phyloP scores from a whole-genome alignment of 2,797 vertebrate species.

The Enteromius viviparus region DNA sequence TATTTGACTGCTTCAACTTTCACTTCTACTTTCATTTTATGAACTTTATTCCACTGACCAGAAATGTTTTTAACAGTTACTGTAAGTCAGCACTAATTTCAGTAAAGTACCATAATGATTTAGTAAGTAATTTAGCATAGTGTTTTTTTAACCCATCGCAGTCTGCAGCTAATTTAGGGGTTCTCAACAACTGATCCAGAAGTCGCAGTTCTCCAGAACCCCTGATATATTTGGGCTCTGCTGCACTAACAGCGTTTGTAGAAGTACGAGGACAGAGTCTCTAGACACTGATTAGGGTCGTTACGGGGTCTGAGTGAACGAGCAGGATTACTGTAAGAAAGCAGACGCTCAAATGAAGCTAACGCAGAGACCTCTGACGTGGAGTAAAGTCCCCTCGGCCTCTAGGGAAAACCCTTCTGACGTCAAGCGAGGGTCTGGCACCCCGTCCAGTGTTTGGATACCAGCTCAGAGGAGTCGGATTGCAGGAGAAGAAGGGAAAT shows the following conservation, averaged over 20 bases:
- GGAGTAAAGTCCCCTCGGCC: slow-evolving; percentile 69
- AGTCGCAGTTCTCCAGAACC: not conserved
- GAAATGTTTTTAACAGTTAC: not conserved
- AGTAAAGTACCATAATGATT: not conserved
- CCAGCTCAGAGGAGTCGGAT: slow-evolving; percentile 66
- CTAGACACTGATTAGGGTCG: slow-evolving; percentile 46
- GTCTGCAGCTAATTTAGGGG: not conserved
- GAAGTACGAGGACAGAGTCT: slow-evolving; percentile 20
- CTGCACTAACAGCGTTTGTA: not conserved
- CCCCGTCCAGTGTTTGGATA: slow-evolving; percentile 71
- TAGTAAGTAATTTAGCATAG: not conserved
- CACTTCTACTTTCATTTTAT: not conserved
- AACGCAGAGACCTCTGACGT: slow-evolving; percentile 62
- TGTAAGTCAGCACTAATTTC: not conserved
- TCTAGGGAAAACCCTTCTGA: slow-evolving; percentile 73
- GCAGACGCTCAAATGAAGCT: not conserved
- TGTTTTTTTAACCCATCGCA: not conserved
- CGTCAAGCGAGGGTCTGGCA: slow-evolving; percentile 69
- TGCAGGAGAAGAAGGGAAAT: slow-evolving; percentile 72
- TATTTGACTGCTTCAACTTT: not conserved
- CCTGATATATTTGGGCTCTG: not conserved
- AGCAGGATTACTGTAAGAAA: not conserved
- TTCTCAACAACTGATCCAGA: not conserved
- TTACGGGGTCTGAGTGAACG: slow-evolving; percentile 21
- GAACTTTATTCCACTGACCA: not conserved